phyloP scores from a whole-genome alignment of 1,140 invertebrate genomes.

The Steinernema khuongi region DNA sequence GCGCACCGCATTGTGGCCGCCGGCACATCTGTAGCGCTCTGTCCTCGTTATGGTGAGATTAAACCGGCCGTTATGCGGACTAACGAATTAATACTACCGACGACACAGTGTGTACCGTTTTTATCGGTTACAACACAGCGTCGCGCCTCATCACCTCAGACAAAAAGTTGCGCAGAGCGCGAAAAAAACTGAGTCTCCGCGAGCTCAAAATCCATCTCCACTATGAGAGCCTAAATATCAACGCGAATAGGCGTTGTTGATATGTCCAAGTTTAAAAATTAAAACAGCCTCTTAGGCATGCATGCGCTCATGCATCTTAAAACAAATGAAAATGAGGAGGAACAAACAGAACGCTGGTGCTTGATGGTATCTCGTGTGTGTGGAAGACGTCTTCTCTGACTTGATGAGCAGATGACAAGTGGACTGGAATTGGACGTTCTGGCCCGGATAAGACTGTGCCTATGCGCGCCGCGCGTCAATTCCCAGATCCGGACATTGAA shows the following conservation, averaged over 20 bases:
- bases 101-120: conserved; percentile 9
- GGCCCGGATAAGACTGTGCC: neutral
- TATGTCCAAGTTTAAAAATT: neutral
- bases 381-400: neutral
- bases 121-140: neutral
- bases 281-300: neutral
- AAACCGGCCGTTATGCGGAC: neutral
- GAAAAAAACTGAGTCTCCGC: neutral
- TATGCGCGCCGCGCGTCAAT: neutral
- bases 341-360: neutral
- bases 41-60: conserved; percentile 7
- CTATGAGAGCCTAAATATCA: neutral
- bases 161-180: neutral
- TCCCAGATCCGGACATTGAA: neutral
- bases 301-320: neutral
- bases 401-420: conserved; percentile 13
- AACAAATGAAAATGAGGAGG: neutral
- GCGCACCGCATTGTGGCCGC: neutral
- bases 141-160: neutral
- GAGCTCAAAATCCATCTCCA: neutral
- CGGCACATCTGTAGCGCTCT: neutral
- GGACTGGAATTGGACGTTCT: neutral
- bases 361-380: neutral
- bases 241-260: neutral
- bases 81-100: conserved; percentile 3